Evolutionary conservation across 2,888 invertebrate genomes (phyloP).

Genomic region (Allygus modestus): DNA sequence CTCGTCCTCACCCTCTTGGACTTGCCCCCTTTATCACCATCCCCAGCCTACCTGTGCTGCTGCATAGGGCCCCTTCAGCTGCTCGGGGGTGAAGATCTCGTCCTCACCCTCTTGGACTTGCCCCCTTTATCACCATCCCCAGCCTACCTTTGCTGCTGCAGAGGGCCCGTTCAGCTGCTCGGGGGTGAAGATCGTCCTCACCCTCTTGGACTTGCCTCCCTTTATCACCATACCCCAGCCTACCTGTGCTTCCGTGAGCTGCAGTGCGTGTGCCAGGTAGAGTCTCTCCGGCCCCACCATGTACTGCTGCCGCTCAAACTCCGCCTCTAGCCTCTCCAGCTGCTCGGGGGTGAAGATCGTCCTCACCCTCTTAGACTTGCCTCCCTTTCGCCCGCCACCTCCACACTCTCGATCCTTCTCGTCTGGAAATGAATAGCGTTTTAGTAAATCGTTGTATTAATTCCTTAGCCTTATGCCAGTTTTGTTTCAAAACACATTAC

Average conservation of each 20-base stretch:
- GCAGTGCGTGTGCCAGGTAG: conserved; percentile 92
- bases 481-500: not conserved
- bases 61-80: no score
- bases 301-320: conserved; percentile 97
- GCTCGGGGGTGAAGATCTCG: no score
- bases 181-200: conserved; percentile 96
- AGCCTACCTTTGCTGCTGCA: no score
- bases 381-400: conserved; percentile 67
- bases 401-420: conserved; percentile 68
- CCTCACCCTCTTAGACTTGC: conserved; percentile 86
- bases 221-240: conserved; percentile 12
- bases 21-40: no score
- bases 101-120: no score
- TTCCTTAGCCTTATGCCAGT: no score
- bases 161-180: no score
- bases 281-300: conserved; percentile 98
- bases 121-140: no score
- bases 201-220: conserved; percentile 81
- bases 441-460: no score
- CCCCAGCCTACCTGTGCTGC: no score
- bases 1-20: no score
- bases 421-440: no score
- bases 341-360: conserved; percentile 99
- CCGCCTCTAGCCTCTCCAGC: conserved; percentile 93
- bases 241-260: conserved; percentile 93